These are phyloP conservation scores for Eledone cirrhosa DNA, from an alignment of 2,888 invertebrate genomes.

Conservation along the genomic window DNA sequence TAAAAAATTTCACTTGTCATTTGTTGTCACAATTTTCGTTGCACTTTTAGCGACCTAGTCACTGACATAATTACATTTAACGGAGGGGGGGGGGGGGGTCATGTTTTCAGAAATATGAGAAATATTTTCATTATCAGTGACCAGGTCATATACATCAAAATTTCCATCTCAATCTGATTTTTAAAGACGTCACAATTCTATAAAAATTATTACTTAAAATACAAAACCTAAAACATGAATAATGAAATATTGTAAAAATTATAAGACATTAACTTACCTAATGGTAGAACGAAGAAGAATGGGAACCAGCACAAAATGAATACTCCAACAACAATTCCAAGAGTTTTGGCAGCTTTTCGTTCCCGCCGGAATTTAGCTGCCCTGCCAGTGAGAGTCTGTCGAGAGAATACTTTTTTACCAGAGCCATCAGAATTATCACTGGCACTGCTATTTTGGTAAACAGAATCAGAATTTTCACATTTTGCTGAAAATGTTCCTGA, in stretches of 20 bases:
- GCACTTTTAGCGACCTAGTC: too few species aligned
- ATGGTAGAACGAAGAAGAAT: constrained; percentile 75
- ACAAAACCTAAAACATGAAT: not conserved
- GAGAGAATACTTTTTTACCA: constrained; percentile 41
- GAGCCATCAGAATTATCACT: constrained; percentile 50
- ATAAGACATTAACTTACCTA: constrained; percentile 69
- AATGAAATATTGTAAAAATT: not conserved
- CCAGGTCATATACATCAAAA: too few species aligned
- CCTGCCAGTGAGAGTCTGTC: constrained; percentile 56
- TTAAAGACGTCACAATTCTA: too few species aligned
- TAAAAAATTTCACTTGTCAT: too few species aligned
- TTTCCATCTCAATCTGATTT: too few species aligned
- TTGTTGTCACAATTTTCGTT: too few species aligned
- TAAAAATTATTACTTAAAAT: not conserved
- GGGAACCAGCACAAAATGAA: constrained; percentile 78
- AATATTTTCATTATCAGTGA: too few species aligned
- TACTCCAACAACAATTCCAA: constrained; percentile 75
- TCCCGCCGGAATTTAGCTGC: constrained; percentile 72
- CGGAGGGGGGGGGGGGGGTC: too few species aligned
- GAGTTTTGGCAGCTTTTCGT: constrained; percentile 75
- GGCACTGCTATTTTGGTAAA: constrained; percentile 46
- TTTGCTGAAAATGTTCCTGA: constrained; percentile 5
- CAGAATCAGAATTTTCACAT: not conserved
- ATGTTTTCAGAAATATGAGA: too few species aligned
- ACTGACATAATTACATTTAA: too few species aligned